Base-by-base conservation (phyloP, 1,140 invertebrate species). In the Trichonephila inaurata region DNA sequence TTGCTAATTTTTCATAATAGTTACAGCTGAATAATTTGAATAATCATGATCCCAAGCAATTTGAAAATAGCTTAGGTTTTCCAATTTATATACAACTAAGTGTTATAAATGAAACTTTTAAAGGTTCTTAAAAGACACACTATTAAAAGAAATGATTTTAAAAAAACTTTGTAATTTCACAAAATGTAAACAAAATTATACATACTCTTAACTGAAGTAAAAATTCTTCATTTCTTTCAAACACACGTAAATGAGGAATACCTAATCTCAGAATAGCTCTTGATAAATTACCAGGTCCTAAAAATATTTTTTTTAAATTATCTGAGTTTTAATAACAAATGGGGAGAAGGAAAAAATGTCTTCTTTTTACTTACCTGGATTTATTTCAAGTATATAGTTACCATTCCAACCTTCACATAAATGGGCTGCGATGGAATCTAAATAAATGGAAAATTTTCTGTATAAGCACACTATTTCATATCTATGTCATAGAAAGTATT, bases 221-320 rank as follows among this genome's bases (percentile, higher is more conserved):
- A 85, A 66, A 92, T 21, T 85, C 81, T 85, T 62, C 77, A 85
- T 92, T 62, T 24, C 86, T 92, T 85, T 92, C 90, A 92, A 92
- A 92, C 51, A 92, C 90, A 61, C 90, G 19, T 8, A 92, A 69
- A 85, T 64, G 24, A 44, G 81, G 58, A 69, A 69, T 8, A 18
- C 61, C 33, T 3, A 24, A 61, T 18, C 66, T 85, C 44, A 92
- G 66, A 66, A 92, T 66, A 18, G 90, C 81, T 85, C 66, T 85
- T 18, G 81, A 60, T 33, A 92, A 62, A n/a, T 66, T 7, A 18
- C 90, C 90, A 58, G 82, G 82, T 14, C 90, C 90, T 92, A 51
- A 33, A 82, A 69, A 40, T 6, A 62, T 82, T 40, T 40, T 40
- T 40, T 82, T 62, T 12, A 21, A 28, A 33, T 12, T 24, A 81